Evolutionary conservation across 2,797 vertebrate genomes (phyloP).

Genomic region (Momotus momota): DNA sequence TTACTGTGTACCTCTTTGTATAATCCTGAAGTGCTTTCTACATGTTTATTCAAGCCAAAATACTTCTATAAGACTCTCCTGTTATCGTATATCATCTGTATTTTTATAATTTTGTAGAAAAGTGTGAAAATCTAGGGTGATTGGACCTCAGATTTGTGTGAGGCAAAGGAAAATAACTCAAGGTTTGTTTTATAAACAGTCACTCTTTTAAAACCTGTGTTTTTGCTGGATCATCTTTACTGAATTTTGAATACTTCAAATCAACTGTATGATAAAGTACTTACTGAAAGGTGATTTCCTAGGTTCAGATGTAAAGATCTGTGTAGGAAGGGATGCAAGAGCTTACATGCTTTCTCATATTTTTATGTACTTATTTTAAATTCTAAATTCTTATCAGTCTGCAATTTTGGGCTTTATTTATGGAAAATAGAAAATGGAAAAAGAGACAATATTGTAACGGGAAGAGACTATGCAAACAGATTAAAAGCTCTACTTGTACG

Average conservation of each 20-base stretch:
- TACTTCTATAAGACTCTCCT: not conserved
- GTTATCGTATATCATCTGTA: not conserved
- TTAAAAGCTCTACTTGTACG: not conserved
- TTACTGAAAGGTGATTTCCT: not conserved
- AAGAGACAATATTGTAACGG: not conserved
- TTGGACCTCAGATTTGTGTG: not conserved
- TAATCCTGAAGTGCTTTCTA: not conserved
- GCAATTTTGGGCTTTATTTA: not conserved
- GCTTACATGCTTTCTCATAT: not conserved
- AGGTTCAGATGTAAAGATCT: too few relatives aligned
- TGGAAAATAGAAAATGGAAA: not conserved
- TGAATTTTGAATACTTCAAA: not conserved
- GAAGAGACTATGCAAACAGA: not conserved
- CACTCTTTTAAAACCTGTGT: not conserved
- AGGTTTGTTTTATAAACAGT: not conserved
- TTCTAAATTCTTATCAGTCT: not conserved
- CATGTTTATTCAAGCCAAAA: not conserved
- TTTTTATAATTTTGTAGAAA: not conserved
- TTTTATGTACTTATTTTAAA: not conserved
- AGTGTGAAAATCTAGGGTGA: not conserved
- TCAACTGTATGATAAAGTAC: not conserved
- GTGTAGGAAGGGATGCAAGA: not conserved
- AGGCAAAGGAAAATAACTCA: not conserved
- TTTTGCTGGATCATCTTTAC: not conserved
- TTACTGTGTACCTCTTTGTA: not conserved